A percentile compares a stretch with the other conserved stretches of the same genome.
These are phyloP conservation scores for Ibidorhyncha struthersii DNA, from an alignment of 2,113 vertebrate genomes.

Conservation along the genomic window DNA sequence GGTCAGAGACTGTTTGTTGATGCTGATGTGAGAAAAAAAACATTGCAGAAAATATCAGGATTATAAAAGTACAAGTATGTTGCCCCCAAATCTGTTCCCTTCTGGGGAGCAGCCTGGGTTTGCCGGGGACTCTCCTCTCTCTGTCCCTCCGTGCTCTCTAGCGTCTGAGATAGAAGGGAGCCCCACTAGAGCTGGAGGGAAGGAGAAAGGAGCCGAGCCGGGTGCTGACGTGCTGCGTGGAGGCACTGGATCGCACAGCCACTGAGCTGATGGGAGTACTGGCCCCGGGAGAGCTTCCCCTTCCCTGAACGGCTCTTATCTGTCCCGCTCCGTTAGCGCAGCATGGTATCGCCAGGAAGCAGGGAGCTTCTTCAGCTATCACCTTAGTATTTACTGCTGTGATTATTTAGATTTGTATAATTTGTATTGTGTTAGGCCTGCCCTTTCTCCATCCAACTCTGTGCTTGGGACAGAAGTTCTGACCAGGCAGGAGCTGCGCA, in stretches of 20 bases:
- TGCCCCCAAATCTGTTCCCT: neutral
- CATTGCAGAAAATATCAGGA: constrained; percentile 26
- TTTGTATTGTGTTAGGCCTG: neutral
- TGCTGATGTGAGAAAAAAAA: constrained; percentile 19
- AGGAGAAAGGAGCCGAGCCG: neutral
- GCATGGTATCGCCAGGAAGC: neutral
- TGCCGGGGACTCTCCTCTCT: neutral
- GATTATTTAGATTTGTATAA: neutral
- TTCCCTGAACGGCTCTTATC: neutral
- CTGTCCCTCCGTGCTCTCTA: neutral
- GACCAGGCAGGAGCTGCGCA: neutral
- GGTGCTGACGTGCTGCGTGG: neutral
- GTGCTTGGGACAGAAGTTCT: neutral
- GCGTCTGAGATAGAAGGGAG: neutral
- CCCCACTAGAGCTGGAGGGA: neutral
- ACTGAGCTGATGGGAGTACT: neutral
- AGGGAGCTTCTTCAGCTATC: neutral
- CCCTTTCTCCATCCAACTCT: neutral
- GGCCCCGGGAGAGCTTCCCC: neutral
- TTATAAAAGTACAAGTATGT: neutral
- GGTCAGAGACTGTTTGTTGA: constrained; percentile 45
- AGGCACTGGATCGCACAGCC: neutral
- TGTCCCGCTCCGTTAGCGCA: neutral
- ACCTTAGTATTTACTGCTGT: neutral
- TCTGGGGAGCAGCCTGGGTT: neutral